Evolutionary conservation across 35 echinoderm and acorn worm species (phyloP), one percentile per base, ranked within the genome.

Genomic region (Ophiothrix spiculata): DNA sequence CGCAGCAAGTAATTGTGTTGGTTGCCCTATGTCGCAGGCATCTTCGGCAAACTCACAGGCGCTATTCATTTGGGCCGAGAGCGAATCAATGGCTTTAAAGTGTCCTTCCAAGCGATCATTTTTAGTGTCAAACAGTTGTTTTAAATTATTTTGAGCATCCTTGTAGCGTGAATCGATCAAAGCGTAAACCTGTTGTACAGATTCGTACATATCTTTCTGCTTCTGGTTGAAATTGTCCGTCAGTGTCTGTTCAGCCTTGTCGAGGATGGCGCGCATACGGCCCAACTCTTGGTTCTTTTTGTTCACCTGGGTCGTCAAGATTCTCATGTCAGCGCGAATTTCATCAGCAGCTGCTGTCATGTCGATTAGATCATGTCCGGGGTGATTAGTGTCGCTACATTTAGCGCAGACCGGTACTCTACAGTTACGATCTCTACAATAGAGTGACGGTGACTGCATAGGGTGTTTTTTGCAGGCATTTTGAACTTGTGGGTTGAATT

Each of bases 1-100:
- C 23, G 81, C 32, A 17, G 19, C n/a, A 23, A 84, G 54, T 2
- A 84, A 56, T 25, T 84, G 42, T 8, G 63, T 60, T 10, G 81
- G 46, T 0, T 84, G 54, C 4, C 81, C 35, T 21, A 63, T 84
- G 11, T 63, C 56, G 31, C 81, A 84, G 35, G 81, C 81, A 8
- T 31, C 39, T 60, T 84, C 33, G 54, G 56, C 81, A n/a, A 84
- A 84, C 35, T 84, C 45, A 28, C 81, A 84, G 1, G 81, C 81
- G 23, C 45, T 64, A 25, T 35, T 60, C 16, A 84, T 64, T 56
- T 84, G 81, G 10, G 81, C 54, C 1, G n/a, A 21, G 15, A 84
- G 28, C 0, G 56, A 69, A 25, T 69, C 49, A 15, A 69, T 69
- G 60, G 60, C 3, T 28, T 69, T 69, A 15, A n/a, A 10, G 25